Evolutionary conservation across 2,888 invertebrate genomes (phyloP).

Genomic region (Hydraecia micacea): DNA sequence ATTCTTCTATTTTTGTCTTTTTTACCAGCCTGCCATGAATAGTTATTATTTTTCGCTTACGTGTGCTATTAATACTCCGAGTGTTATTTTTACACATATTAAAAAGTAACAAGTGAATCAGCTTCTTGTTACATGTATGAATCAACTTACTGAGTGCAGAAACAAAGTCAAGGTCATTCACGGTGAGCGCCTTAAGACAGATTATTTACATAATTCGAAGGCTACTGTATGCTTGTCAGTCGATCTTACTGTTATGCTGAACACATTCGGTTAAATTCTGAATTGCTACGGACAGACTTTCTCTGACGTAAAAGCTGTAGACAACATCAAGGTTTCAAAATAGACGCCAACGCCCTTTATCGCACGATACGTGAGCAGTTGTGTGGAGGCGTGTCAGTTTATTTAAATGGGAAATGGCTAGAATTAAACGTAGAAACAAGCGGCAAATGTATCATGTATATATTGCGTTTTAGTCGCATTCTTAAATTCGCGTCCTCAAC

Average conservation of each 20-base stretch:
- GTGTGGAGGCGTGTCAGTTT: background rate
- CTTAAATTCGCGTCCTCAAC: background rate
- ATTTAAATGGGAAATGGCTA: background rate
- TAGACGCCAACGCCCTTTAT: background rate
- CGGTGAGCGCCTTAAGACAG: background rate
- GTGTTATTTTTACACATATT: background rate
- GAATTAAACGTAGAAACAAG: background rate
- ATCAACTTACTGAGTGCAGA: constrained; percentile 10
- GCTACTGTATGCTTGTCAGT: background rate
- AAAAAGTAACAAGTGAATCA: background rate
- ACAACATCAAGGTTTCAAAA: background rate
- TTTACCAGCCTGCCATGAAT: too few species aligned
- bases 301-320: background rate
- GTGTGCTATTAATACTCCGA: too few species aligned
- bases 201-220: constrained; percentile 40
- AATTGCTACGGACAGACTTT: background rate
- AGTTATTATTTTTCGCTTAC: background rate
- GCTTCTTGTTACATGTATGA: background rate
- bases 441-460: background rate
- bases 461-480: background rate
- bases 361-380: background rate
- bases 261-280: background rate
- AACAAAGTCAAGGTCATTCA: constrained; percentile 24
- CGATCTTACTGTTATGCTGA: background rate
- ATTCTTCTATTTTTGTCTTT: background rate